phyloP scores from a whole-genome alignment of 2,113 vertebrate species.

The Thinocorus orbignyianus region DNA sequence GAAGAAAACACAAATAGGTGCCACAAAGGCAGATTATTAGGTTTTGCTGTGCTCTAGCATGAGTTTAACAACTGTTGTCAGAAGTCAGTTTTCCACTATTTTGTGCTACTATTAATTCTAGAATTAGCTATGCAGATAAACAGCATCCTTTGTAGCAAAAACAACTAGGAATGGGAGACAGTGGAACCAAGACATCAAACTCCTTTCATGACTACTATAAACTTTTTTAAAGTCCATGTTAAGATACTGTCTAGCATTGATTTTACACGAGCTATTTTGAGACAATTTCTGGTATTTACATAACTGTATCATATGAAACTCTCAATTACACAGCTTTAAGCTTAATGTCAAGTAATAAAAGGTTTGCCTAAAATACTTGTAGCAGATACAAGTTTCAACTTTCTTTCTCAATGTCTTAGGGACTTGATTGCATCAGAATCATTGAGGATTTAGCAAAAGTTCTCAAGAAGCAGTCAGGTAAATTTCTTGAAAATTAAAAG shows the following conservation, averaged over 20 bases:
- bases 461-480: conserved; percentile 90
- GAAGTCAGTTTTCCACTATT: not conserved
- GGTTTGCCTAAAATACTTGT: not conserved
- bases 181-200: not conserved
- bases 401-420: conserved; percentile 71
- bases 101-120: not conserved
- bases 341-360: not conserved
- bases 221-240: not conserved
- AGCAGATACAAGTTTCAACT: not conserved
- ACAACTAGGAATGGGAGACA: not conserved
- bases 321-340: not conserved
- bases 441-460: conserved; percentile 89
- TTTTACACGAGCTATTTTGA: not conserved
- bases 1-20: not conserved
- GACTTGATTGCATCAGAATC: conserved; percentile 84
- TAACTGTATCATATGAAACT: not conserved
- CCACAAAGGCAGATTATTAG: not conserved
- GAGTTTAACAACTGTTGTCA: not conserved
- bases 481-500: conserved; percentile 1
- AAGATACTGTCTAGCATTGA: not conserved
- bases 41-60: not conserved
- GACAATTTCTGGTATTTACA: not conserved
- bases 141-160: not conserved
- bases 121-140: not conserved
- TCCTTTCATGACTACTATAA: not conserved